Conservation (phyloP, 2,797 vertebrate species). For the Ptychobarbus kaznakovi region DNA sequence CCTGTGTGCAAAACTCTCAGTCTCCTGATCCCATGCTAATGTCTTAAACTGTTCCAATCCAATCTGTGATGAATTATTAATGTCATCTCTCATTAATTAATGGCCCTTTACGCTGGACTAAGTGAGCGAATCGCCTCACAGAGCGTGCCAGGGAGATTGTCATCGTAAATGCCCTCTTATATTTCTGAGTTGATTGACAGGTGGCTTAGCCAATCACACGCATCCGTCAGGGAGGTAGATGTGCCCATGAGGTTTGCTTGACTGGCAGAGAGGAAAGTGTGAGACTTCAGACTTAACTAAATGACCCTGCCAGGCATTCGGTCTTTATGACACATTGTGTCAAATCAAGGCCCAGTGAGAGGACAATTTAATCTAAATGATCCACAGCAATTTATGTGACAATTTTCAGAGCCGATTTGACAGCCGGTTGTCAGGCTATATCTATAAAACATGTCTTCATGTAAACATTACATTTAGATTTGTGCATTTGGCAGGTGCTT, state of each 20-base stretch:
- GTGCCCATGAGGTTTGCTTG: slow-evolving; percentile 21
- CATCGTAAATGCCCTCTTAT: background rate
- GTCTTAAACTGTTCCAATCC: slow-evolving; percentile 65
- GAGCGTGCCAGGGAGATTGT: slow-evolving; percentile 33
- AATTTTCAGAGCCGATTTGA: background rate
- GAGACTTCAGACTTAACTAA: slow-evolving; percentile 5
- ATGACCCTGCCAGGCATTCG: background rate
- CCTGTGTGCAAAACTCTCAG: slow-evolving; percentile 6
- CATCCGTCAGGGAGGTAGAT: background rate
- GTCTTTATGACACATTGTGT: slow-evolving; percentile 17
- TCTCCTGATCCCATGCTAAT: slow-evolving; percentile 45
- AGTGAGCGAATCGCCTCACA: slow-evolving; percentile 24
- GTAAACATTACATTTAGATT: slow-evolving; percentile 10
- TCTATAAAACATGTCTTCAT: background rate
- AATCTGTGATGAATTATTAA: slow-evolving; percentile 73
- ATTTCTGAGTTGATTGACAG: background rate
- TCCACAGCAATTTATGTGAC: background rate
- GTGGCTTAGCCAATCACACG: slow-evolving; percentile 15
- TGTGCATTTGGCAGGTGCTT: background rate
- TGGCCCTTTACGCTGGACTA: slow-evolving; percentile 29
- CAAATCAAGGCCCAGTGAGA: slow-evolving; percentile 10
- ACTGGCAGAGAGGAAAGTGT: background rate
- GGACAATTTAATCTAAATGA: background rate
- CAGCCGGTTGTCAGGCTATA: background rate
- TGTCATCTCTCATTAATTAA: slow-evolving; percentile 53